Percentiles rank a stretch among this genome's conserved stretches.
These are phyloP conservation scores for Yponomeuta evonymella DNA, from an alignment of 2,888 invertebrate genomes.

Conservation along the genomic window DNA sequence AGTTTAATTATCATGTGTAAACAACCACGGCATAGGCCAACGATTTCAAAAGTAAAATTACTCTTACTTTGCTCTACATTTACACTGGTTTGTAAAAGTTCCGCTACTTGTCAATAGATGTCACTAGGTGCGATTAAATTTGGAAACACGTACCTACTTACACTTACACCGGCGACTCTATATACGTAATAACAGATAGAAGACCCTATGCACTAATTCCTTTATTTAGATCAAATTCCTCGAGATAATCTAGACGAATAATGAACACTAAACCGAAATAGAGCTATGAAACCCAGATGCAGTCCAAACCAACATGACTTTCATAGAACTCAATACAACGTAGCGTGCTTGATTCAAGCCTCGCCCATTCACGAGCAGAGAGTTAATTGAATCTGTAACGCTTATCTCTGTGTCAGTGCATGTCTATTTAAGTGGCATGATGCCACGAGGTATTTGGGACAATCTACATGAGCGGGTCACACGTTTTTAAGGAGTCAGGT, in stretches of 20 bases:
- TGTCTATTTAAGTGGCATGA: background rate
- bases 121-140: conserved; percentile 19
- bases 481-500: background rate
- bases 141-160: background rate
- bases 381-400: background rate
- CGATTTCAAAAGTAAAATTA: too few species aligned
- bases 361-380: background rate
- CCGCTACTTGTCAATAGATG: conserved; percentile 36
- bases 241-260: too few species aligned
- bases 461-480: background rate
- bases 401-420: background rate
- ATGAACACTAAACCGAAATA: too few species aligned
- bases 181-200: background rate
- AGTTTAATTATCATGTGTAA: too few species aligned
- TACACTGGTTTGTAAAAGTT: conserved; percentile 17
- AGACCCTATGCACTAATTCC: too few species aligned
- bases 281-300: too few species aligned
- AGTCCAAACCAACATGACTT: background rate
- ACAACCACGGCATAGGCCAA: too few species aligned
- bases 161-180: background rate
- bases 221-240: too few species aligned
- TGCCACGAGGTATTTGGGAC: background rate
- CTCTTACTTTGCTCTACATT: background rate
- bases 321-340: conserved; percentile 20
- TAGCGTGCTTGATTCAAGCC: conserved; percentile 13